Evolutionary conservation across 1,140 invertebrate species (phyloP), one percentile per base, ranked within the genome.

Genomic region (Helicoverpa armigera): DNA sequence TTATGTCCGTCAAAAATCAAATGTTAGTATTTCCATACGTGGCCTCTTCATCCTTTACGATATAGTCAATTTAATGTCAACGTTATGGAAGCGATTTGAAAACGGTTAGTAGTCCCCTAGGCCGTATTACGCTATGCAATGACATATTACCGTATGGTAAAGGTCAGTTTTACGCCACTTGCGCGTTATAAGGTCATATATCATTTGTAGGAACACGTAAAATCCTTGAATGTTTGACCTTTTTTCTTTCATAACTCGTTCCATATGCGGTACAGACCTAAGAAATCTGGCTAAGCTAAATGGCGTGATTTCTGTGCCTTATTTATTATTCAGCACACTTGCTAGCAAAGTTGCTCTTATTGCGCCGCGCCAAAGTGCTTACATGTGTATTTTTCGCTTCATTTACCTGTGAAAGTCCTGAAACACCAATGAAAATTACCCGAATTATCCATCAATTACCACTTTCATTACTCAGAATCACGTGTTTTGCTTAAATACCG

Each of bases 91-190:
- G 16, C 73, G 73, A 63, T 76, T 76, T 35, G 73, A 61, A 76
- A 76, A 29, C 58, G 73, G 56, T 76, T 63, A 76, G 58, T 63
- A 63, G 43, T 76, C 73, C 73, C 73, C 29, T 53, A 76, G 73
- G 73, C 7, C 58, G 18, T 43, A 76, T 76, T 76, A 76, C 35
- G 56, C 56, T n/a, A 63, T 63, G 58, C 16, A 61, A 60, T 76
- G 73, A 76, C 63, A 60, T 76, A 76, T 76, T 76, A 31, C 58
- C 73, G 43, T 53, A 31, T 29, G 58, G 58, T 13, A 72, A 72
- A 76, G 73, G 73, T 63, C 73, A 76, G 56, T 76, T 76, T 76
- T 18, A 63, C 43, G 58, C 56, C 58, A 60, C 73, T 76, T 63
- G n/a, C 50, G 16, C 35, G 58, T 51, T 29, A 29, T 76, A 51